Conservation (phyloP, 2,888 invertebrate species). For the Trachelus tabidus region DNA sequence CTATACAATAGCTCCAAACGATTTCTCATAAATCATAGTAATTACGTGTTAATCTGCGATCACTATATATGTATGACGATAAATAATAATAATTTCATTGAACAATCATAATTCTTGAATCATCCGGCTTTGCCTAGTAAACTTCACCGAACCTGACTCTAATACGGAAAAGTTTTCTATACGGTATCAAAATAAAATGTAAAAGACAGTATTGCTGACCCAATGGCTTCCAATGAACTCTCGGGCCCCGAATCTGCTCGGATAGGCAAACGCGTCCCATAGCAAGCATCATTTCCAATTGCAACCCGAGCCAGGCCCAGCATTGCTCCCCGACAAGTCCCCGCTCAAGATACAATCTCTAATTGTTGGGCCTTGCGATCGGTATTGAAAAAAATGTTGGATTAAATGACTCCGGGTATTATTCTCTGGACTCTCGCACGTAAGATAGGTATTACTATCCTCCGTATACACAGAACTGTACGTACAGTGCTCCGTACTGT, state of each 20-base stretch:
- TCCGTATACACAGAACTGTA: neutral
- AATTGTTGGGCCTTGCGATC: constrained; percentile 42
- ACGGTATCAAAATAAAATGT: neutral
- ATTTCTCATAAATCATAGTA: neutral
- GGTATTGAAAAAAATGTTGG: constrained; percentile 32
- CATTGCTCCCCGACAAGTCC: constrained; percentile 15
- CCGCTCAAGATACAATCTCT: constrained; percentile 47
- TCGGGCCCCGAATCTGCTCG: neutral
- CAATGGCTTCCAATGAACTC: neutral
- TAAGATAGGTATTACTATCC: neutral
- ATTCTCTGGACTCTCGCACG: neutral
- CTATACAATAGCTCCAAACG: neutral
- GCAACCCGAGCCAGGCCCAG: neutral
- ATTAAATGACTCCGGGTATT: constrained; percentile 26
- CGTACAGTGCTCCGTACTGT: neutral
- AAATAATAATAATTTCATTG: neutral
- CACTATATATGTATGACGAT: neutral
- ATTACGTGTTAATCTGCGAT: neutral
- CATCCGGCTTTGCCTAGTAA: neutral
- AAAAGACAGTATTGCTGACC: too few species aligned
- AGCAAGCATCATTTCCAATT: neutral
- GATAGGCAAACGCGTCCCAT: neutral
- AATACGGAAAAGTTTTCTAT: neutral
- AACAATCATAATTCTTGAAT: neutral
- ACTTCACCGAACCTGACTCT: neutral